Conservation (phyloP, 2,888 invertebrate genomes). For the Ptilodon capucinus region DNA sequence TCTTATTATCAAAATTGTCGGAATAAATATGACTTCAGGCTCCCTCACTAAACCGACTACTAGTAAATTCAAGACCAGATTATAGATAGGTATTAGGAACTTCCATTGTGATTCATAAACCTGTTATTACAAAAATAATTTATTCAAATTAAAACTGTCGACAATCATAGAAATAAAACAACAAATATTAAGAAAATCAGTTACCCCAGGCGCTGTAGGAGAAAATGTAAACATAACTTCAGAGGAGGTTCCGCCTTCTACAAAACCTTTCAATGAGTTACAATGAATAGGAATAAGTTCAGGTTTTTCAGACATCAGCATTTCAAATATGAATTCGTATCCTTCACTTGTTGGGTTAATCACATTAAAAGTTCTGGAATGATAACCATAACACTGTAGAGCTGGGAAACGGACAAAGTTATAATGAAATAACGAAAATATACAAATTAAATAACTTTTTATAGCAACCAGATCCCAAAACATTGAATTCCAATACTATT, state of each 20-base stretch:
- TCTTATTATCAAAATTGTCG: slow-evolving; percentile 82
- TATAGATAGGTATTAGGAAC: slow-evolving; percentile 82
- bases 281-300: slow-evolving; percentile 83
- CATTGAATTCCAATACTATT: slow-evolving; percentile 85
- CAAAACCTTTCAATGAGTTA: slow-evolving; percentile 80
- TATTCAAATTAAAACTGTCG: background rate
- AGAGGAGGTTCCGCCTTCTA: slow-evolving; percentile 82
- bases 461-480: slow-evolving; percentile 84
- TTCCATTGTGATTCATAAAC: slow-evolving; percentile 86
- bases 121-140: slow-evolving; percentile 29
- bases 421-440: background rate
- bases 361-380: slow-evolving; percentile 82
- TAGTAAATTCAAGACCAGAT: slow-evolving; percentile 80
- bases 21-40: slow-evolving; percentile 83
- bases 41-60: slow-evolving; percentile 85
- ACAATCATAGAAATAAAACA: background rate
- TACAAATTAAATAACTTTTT: slow-evolving; percentile 59
- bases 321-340: slow-evolving; percentile 83
- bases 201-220: slow-evolving; percentile 83
- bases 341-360: slow-evolving; percentile 85
- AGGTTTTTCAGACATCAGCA: slow-evolving; percentile 68
- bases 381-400: background rate
- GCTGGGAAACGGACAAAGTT: background rate
- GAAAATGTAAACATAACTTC: slow-evolving; percentile 85
- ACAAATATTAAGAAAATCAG: background rate